A percentile compares a stretch with the other conserved stretches of the same genome.
Evolutionary conservation across 1,140 invertebrate genomes (phyloP).

Genomic region (Camponotus vicinus): DNA sequence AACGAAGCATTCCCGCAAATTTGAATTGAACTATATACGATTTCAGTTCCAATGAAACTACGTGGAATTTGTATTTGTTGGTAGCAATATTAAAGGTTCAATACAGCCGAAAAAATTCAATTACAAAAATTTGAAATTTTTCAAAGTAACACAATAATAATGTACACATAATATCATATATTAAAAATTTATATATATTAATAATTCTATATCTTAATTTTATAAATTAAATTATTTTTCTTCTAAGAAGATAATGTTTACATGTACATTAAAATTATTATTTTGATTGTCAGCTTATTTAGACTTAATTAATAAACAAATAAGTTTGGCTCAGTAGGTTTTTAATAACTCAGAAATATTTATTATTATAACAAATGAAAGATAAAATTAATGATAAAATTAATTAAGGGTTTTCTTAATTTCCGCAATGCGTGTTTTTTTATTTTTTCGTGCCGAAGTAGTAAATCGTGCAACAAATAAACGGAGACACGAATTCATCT

Average conservation of each 20-base stretch:
- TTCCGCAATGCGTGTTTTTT: not conserved
- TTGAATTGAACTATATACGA: constrained; percentile 16
- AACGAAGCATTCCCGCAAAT: not conserved
- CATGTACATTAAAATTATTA: not conserved
- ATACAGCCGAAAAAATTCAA: not conserved
- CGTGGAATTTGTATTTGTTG: constrained; percentile 15
- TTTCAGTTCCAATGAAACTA: not conserved
- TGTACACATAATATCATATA: not conserved
- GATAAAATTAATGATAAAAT: not conserved
- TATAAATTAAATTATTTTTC: not conserved
- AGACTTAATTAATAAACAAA: not conserved
- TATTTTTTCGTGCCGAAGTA: not conserved
- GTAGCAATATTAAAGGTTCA: not conserved
- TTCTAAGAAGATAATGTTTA: not conserved
- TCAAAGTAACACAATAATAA: not conserved
- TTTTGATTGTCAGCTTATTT: not conserved
- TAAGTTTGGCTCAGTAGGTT: not conserved
- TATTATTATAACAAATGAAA: not conserved
- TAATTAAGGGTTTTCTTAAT: not conserved
- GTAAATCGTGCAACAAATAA: constrained; percentile 13
- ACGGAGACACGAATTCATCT: not conserved
- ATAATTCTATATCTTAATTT: not conserved
- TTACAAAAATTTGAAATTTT: not conserved
- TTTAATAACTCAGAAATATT: not conserved
- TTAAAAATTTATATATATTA: not conserved